phyloP scores from a whole-genome alignment of 2,113 vertebrate genomes.

The Melierax canorus region DNA sequence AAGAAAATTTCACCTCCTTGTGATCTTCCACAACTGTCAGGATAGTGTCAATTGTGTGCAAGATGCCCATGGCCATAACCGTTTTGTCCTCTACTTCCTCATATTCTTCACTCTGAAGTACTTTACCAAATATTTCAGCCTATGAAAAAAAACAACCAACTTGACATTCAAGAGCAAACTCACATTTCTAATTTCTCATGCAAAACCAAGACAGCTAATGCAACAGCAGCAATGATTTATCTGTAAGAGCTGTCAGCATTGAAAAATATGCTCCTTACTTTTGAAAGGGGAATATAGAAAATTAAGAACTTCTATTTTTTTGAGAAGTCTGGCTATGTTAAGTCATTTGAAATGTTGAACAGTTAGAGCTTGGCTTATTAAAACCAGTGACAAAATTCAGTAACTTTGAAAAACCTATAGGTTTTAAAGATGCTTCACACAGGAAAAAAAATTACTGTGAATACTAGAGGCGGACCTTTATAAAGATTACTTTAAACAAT shows the following conservation, averaged over 20 bases:
- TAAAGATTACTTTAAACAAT: background rate
- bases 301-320: background rate
- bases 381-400: background rate
- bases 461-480: background rate
- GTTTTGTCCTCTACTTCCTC: slow-evolving; percentile 96
- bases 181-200: background rate
- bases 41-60: slow-evolving; percentile 95
- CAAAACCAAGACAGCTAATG: background rate
- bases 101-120: slow-evolving; percentile 95
- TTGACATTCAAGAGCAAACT: background rate
- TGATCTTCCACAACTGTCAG: slow-evolving; percentile 94
- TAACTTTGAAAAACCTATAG: background rate
- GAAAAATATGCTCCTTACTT: background rate
- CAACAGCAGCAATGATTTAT: background rate
- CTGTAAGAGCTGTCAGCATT: background rate
- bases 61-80: slow-evolving; percentile 93
- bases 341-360: background rate
- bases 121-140: slow-evolving; percentile 96
- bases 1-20: slow-evolving; percentile 82
- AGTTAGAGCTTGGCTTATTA: background rate
- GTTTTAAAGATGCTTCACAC: background rate
- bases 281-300: background rate
- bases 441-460: background rate
- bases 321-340: background rate
- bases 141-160: slow-evolving; percentile 3